A percentile compares a stretch with the other conserved stretches of the same genome.
phyloP scores from a whole-genome alignment of 2,797 vertebrate species.

The Petrocephalus schoutedeni region DNA sequence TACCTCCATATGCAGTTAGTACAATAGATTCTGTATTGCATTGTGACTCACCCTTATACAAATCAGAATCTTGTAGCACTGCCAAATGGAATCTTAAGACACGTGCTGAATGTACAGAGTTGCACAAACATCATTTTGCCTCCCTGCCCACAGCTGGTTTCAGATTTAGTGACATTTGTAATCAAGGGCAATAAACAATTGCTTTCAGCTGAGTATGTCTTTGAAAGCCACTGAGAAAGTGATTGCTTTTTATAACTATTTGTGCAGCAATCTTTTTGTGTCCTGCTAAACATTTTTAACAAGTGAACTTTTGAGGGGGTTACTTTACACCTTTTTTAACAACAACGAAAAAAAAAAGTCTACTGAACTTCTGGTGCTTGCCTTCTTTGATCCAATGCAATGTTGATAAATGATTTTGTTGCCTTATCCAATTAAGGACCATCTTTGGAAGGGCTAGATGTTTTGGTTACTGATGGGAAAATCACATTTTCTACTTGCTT shows the following conservation, averaged over 20 bases:
- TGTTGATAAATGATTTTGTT: conserved; percentile 24
- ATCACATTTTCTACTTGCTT: conserved; percentile 18
- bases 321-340: neutral
- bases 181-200: conserved; percentile 12
- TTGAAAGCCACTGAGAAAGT: conserved; percentile 16
- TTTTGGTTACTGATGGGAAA: conserved; percentile 3
- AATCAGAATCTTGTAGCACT: conserved; percentile 4
- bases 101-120: neutral
- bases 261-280: conserved; percentile 4
- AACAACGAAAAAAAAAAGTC: neutral
- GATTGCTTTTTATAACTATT: neutral
- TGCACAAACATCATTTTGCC: conserved; percentile 14
- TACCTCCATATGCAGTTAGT: conserved; percentile 10
- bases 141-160: neutral
- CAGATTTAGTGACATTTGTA: neutral
- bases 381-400: conserved; percentile 25
- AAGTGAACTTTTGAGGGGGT: neutral
- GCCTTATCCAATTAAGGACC: conserved; percentile 38
- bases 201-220: conserved; percentile 2
- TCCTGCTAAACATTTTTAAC: neutral
- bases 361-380: conserved; percentile 20
- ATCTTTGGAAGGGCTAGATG: conserved; percentile 38
- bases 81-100: conserved; percentile 7
- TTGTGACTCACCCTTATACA: neutral
- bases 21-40: neutral